These are phyloP conservation scores for Empidonax traillii DNA, from an alignment of 2,113 vertebrate genomes.

Conservation along the genomic window DNA sequence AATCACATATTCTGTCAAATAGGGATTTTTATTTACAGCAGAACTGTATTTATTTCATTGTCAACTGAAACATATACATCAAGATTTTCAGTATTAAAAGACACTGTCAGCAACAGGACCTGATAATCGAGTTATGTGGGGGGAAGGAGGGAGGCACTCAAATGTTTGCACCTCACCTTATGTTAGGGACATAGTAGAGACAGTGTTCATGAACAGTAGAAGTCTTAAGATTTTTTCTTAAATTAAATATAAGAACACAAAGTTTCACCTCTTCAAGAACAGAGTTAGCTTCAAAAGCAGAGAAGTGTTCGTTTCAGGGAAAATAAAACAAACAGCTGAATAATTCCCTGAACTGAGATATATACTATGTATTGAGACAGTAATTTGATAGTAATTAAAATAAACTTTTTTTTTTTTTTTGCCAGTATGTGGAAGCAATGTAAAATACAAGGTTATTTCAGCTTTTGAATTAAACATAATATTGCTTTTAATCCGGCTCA, in stretches of 20 bases:
- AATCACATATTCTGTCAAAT: not conserved
- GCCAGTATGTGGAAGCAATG: conserved; percentile 3
- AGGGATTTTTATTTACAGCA: not conserved
- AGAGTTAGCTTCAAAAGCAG: not conserved
- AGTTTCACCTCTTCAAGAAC: not conserved
- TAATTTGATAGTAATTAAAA: conserved; percentile 2
- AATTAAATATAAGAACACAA: conserved; percentile 1
- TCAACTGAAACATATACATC: not conserved
- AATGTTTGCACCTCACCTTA: conserved; percentile 39
- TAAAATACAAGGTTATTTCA: not conserved
- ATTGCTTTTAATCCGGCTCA: not conserved
- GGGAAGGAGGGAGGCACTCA: not conserved
- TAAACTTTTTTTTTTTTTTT: not conserved
- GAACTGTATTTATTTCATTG: not conserved
- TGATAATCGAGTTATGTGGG: not conserved
- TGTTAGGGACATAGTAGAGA: not conserved
- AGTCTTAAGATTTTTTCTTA: not conserved
- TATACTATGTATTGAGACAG: conserved; percentile 3
- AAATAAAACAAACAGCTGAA: not conserved
- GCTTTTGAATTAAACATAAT: conserved; percentile 10
- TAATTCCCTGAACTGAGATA: not conserved
- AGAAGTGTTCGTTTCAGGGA: not conserved
- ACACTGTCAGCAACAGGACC: not conserved
- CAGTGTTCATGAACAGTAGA: not conserved
- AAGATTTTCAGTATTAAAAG: not conserved